These are phyloP conservation scores for Dysmachus trigonus DNA, from an alignment of 2,888 invertebrate species.

Conservation along the genomic window DNA sequence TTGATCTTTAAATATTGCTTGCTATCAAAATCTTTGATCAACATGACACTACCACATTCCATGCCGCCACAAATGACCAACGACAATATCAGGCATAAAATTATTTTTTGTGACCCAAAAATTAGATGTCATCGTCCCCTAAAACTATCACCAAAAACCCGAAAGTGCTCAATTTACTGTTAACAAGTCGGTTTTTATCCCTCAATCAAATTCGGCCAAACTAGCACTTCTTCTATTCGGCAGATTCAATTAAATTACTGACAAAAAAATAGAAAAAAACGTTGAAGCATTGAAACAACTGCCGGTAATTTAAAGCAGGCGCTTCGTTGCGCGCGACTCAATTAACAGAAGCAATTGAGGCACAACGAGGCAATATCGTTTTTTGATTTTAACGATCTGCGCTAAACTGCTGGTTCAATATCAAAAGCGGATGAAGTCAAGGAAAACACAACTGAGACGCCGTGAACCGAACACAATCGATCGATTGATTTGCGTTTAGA, in stretches of 20 bases:
- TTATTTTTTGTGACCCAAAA: not conserved
- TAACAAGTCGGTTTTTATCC: not conserved
- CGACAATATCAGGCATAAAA: too few species aligned
- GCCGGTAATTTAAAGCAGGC: not conserved
- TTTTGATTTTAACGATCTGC: not conserved
- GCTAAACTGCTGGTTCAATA: not conserved
- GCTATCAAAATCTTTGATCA: too few species aligned
- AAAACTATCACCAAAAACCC: not conserved
- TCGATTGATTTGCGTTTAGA: not conserved
- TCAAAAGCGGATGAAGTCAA: not conserved
- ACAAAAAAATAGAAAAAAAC: not conserved
- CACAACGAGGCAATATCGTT: not conserved
- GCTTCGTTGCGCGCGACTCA: not conserved
- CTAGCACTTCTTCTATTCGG: not conserved
- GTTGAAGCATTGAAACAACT: not conserved
- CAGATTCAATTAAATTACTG: not conserved
- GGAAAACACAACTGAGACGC: not conserved
- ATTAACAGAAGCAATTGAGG: not conserved
- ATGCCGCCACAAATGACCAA: not conserved
- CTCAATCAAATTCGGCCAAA: not conserved
- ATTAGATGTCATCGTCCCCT: not conserved
- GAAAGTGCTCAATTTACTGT: not conserved
- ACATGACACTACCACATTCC: not conserved
- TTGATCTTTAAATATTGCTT: too few species aligned
- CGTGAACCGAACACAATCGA: not conserved